Conservation (phyloP, 2,797 vertebrate genomes). For the Paramormyrops hopkinsi region DNA sequence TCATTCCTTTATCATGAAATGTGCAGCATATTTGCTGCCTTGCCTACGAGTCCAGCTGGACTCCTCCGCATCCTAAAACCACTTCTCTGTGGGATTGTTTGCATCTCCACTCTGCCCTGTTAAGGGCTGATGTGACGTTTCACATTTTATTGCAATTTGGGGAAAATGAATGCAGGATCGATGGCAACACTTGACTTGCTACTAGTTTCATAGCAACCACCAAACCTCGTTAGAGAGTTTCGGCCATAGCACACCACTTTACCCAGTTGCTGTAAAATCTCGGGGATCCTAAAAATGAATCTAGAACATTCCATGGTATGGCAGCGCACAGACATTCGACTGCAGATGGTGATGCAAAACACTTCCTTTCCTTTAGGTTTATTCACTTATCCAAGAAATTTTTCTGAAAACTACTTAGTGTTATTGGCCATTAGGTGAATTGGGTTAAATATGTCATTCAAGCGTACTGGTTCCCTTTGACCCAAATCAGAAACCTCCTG, state of each 20-base stretch:
- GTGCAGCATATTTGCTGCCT: slow-evolving; percentile 75
- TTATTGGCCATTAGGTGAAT: neutral
- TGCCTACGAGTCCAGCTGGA: slow-evolving; percentile 69
- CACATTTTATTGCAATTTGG: slow-evolving; percentile 14
- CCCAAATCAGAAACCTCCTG: neutral
- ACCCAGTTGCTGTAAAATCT: neutral
- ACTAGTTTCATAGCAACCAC: neutral
- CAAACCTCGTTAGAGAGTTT: neutral
- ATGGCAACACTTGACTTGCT: slow-evolving; percentile 13
- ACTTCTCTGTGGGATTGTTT: slow-evolving; percentile 46
- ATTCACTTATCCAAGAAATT: neutral
- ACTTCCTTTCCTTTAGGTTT: neutral
- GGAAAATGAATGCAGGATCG: slow-evolving; percentile 7
- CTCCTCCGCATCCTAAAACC: slow-evolving; percentile 50
- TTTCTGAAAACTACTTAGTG: neutral
- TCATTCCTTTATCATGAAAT: slow-evolving; percentile 75
- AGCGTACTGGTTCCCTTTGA: neutral
- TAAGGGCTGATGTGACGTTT: neutral
- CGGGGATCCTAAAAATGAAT: neutral
- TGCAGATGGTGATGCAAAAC: neutral
- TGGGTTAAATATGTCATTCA: neutral
- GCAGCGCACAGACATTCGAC: neutral
- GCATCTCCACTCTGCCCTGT: neutral
- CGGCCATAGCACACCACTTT: neutral
- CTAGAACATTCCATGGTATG: neutral